Evolutionary conservation across 2,113 vertebrate species (phyloP).

Genomic region (Psophia crepitans): DNA sequence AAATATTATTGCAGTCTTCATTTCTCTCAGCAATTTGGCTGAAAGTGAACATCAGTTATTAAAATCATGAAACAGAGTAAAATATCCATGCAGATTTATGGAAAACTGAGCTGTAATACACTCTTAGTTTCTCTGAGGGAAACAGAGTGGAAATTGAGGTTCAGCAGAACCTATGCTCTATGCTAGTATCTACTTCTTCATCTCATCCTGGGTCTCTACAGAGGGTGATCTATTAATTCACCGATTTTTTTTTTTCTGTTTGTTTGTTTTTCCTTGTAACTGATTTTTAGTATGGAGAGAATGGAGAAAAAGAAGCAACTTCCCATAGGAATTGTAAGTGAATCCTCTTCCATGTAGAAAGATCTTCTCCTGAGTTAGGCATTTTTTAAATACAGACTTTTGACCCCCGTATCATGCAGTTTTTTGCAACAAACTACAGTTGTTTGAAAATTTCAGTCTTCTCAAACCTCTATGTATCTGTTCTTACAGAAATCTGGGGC

Average conservation of each 20-base stretch:
- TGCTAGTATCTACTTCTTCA: not conserved
- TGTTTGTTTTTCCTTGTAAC: not conserved
- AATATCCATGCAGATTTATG: not conserved
- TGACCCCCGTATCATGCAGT: not conserved
- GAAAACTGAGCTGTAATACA: not conserved
- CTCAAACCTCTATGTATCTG: not conserved
- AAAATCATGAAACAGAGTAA: not conserved
- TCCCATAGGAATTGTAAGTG: not conserved
- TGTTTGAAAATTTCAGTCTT: not conserved
- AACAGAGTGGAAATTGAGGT: not conserved
- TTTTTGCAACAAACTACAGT: not conserved
- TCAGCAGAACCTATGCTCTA: not conserved
- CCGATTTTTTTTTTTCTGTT: not conserved
- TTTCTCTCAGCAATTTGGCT: not conserved
- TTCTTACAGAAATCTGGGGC: not conserved
- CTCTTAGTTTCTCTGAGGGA: not conserved
- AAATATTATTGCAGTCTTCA: not conserved
- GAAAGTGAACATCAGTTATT: not conserved
- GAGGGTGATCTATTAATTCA: not conserved
- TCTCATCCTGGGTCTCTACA: not conserved
- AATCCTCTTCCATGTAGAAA: not conserved
- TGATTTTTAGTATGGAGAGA: not conserved
- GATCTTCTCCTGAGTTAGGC: not conserved
- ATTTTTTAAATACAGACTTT: not conserved
- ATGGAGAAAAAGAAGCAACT: not conserved